Base-by-base conservation (phyloP, 1,140 invertebrate species). In the Solen grandis region DNA sequence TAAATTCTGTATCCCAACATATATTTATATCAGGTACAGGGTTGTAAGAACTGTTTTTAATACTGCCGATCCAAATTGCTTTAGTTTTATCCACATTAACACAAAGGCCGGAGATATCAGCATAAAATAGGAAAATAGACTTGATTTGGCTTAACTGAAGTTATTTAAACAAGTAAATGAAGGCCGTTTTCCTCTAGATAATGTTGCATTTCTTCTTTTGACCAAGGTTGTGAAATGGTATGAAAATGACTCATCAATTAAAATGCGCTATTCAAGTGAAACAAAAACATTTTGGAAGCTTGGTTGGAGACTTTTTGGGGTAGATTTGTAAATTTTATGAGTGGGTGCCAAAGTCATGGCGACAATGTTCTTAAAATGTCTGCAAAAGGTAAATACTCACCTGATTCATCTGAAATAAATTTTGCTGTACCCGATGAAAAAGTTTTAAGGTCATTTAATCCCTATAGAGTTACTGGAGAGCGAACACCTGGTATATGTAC, bases 261-360 rank as follows among this genome's bases (percentile, higher is more conserved):
- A 62, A 52, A 76, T 82, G 80, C 54, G 62, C n/a, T 82, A 82
- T 77, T 69, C n/a, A n/a, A n/a, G n/a, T n/a, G n/a, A n/a, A n/a
- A n/a, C n/a, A n/a, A n/a, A n/a, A n/a, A n/a, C n/a, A n/a, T n/a
- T n/a, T n/a, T n/a, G n/a, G n/a, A n/a, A n/a, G n/a, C n/a, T n/a
- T n/a, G n/a, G n/a, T n/a, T 54, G 66, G 73, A 82, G 65, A 69
- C 54, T 72, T 59, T 62, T 62, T 55, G 77, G 10, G 77, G 55
- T 27, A 70, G 38, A 52, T 82, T 82, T 72, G 36, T 72, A 19
- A 13, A 82, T 35, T 75, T 82, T 31, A 77, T 82, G 65, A 33
- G 65, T 57, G 73, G 81, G 16, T 82, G 72, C n/a, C 76, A 82
- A 52, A 76, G 57, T 70, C 31, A 74, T 60, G 65, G 62, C 16